Conservation (phyloP, 1,140 invertebrate species). For the Cepaea nemoralis region DNA sequence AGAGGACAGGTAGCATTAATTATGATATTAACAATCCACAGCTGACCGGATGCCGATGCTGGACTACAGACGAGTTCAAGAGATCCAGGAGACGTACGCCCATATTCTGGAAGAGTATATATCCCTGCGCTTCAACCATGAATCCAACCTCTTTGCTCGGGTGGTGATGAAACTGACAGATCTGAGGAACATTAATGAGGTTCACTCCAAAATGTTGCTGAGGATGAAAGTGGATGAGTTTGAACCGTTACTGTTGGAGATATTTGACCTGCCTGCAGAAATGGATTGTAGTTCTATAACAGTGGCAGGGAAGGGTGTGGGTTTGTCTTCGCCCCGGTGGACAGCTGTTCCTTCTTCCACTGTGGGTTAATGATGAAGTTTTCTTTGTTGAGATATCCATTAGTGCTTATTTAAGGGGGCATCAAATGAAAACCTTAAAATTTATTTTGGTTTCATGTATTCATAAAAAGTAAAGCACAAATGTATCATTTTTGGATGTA, state of each 20-base stretch:
- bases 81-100: conserved; percentile 65
- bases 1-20: too few species aligned
- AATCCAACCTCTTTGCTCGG: conserved; percentile 62
- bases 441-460: too few species aligned
- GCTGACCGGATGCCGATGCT: conserved; percentile 53
- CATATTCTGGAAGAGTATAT: conserved; percentile 58
- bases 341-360: too few species aligned
- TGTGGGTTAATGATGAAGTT: too few species aligned
- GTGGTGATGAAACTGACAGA: conserved; percentile 68
- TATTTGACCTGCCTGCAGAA: conserved; percentile 60
- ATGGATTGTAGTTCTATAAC: background rate
- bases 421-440: too few species aligned
- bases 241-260: conserved; percentile 67
- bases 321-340: too few species aligned
- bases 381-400: too few species aligned
- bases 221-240: conserved; percentile 66
- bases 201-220: conserved; percentile 68
- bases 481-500: too few species aligned
- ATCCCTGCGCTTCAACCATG: conserved; percentile 53
- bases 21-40: too few species aligned
- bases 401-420: too few species aligned
- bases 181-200: conserved; percentile 67
- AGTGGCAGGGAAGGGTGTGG: too few species aligned
- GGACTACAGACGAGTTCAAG: conserved; percentile 49
- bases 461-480: too few species aligned